Percentiles rank a stretch among this genome's conserved stretches.
Evolutionary conservation across 2,113 vertebrate genomes (phyloP).

Genomic region (Forbesichthys papilliferus): DNA sequence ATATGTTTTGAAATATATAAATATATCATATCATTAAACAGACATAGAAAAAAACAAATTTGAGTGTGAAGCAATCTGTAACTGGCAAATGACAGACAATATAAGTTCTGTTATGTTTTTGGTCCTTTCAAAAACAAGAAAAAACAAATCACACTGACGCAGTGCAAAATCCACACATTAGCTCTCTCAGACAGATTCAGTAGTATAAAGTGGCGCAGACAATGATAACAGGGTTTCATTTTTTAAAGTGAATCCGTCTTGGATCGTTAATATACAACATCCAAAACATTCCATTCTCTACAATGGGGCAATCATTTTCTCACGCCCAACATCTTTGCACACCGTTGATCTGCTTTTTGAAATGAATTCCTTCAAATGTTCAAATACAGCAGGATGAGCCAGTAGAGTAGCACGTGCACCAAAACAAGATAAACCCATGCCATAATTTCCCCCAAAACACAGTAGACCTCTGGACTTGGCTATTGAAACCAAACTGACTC

Average conservation of each 20-base stretch:
- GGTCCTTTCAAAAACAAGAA: conserved; percentile 69
- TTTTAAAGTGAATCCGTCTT: conserved; percentile 31
- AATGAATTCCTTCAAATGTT: conserved; percentile 46
- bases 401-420: conserved; percentile 9
- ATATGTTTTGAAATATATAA: conserved; percentile 85
- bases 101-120: conserved; percentile 70
- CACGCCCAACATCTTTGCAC: too few relatives aligned
- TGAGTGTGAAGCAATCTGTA: conserved; percentile 79
- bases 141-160: conserved; percentile 40
- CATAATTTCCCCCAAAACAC: conserved; percentile 3
- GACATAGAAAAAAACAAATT: conserved; percentile 85
- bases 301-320: not conserved
- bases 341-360: conserved; percentile 27
- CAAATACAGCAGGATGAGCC: conserved; percentile 27
- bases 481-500: conserved; percentile 18
- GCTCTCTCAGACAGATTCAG: conserved; percentile 37
- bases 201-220: conserved; percentile 18
- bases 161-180: conserved; percentile 66
- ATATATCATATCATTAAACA: conserved; percentile 81
- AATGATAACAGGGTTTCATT: conserved; percentile 37
- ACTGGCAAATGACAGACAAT: conserved; percentile 62
- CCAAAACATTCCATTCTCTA: conserved; percentile 4
- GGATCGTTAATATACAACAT: conserved; percentile 4
- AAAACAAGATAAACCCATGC: conserved; percentile 15
- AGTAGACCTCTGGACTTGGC: conserved; percentile 18